Evolutionary conservation across 2,888 invertebrate genomes (phyloP).

Genomic region (Agonopterix alstromeriana): DNA sequence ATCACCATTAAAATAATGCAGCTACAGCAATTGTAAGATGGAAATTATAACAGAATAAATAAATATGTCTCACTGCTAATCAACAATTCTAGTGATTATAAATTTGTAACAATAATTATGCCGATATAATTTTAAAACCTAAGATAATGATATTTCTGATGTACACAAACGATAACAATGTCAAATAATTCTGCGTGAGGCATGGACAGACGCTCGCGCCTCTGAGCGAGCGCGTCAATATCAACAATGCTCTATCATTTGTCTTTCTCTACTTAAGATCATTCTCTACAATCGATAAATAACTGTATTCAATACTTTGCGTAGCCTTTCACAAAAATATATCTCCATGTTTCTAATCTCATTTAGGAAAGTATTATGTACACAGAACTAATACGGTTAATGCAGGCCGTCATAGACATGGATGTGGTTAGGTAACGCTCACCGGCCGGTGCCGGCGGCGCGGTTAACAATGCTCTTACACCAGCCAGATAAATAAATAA

Average conservation of each 20-base stretch:
- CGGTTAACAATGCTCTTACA: slow-evolving; percentile 12
- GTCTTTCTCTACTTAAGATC: slow-evolving; percentile 10
- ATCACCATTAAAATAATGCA: slow-evolving; percentile 71
- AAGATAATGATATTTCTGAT: slow-evolving; percentile 40
- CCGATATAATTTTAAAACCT: slow-evolving; percentile 59
- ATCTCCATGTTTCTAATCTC: slow-evolving; percentile 36
- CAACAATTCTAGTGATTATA: slow-evolving; percentile 69
- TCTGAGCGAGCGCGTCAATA: slow-evolving; percentile 8
- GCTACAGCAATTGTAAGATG: slow-evolving; percentile 63
- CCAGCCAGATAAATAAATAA: slow-evolving; percentile 30
- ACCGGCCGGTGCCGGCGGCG: background rate
- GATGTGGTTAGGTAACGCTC: slow-evolving; percentile 7
- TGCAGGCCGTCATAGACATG: slow-evolving; percentile 10
- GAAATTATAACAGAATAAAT: slow-evolving; percentile 68
- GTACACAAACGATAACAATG: slow-evolving; percentile 52
- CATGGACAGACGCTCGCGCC: slow-evolving; percentile 27
- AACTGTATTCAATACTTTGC: slow-evolving; percentile 17
- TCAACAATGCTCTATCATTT: background rate
- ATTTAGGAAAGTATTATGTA: slow-evolving; percentile 36
- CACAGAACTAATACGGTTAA: slow-evolving; percentile 21
- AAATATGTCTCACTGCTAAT: slow-evolving; percentile 71
- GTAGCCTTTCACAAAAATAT: slow-evolving; percentile 40
- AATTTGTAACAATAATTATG: slow-evolving; percentile 73
- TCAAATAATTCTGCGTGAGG: slow-evolving; percentile 26
- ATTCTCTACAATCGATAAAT: slow-evolving; percentile 16